Base-by-base conservation (phyloP, 2,888 invertebrate species). In the Chymomyza fuscimana region DNA sequence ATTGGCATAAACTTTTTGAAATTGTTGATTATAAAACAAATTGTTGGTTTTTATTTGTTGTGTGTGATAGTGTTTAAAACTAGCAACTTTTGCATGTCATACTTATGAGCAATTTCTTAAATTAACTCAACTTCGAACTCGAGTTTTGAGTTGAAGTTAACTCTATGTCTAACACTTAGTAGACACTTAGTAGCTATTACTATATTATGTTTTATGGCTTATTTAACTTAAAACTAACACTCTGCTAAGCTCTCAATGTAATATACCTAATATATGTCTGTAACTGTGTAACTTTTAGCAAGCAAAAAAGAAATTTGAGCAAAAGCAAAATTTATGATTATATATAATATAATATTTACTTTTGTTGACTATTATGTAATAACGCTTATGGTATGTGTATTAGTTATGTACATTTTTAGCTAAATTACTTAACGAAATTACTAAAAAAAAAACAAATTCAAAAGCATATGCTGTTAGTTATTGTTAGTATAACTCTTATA, bases 321-420 rank as follows among this genome's bases (percentile, higher is more conserved):
- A 71, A 71, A 68, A 54, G 50, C 62, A 70, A 70, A 54, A 54
- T 5, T 54, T 54, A 54, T 54, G 9, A 54, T 22, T 69, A 71
- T 75, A 63, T 29, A 69, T 70, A 75, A 70, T 75, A 78, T 70
- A 74, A 82, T 80, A 81, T 82, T 77, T 88, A 87, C 80, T 83
- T 87, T 87, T 89, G 89, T 87, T 89, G 89, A 89, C 88, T 87
- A 87, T 89, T 87, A 87, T 76, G 83, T 83, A 79, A 89, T 80
- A 80, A 76, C 83, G 88, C 89, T 88, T 79, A 80, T 80, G 89
- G 80, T 89, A 69, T 58, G 25, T 40, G 78, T 81, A 87, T 87
- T 85, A 85, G 86, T 86, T 89, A 75, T 81, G 79, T 82, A 86
- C 65, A 79, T 82, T 86, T 74, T 74, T 81, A 80, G 74, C 80